Conservation (phyloP, 2,113 vertebrate species). For the Saccopteryx bilineata region DNA sequence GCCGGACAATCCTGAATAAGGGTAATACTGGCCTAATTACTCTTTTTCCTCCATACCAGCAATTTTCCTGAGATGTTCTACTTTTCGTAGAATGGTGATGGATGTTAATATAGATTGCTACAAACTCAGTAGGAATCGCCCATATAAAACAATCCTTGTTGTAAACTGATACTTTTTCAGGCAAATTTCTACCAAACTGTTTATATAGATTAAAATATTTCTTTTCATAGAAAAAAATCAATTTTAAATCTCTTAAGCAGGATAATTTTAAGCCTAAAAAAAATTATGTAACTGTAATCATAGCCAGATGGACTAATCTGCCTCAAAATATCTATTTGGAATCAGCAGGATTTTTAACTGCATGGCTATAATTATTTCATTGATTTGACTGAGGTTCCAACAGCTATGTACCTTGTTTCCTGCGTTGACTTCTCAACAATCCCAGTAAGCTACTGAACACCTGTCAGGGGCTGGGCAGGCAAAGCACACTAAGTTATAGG, state of each 20-base stretch:
- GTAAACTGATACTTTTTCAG: slow-evolving; percentile 38
- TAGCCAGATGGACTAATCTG: not conserved
- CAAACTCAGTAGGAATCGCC: not conserved
- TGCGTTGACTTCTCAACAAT: not conserved
- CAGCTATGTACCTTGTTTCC: not conserved
- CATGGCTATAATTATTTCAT: slow-evolving; percentile 68
- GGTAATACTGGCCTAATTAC: not conserved
- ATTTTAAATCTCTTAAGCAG: slow-evolving; percentile 47
- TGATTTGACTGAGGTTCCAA: slow-evolving; percentile 52
- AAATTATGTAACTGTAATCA: not conserved
- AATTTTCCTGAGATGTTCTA: not conserved
- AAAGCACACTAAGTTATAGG: not conserved
- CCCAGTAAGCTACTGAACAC: slow-evolving; percentile 45
- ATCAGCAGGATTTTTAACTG: slow-evolving; percentile 43
- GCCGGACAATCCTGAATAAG: not conserved
- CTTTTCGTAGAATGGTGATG: not conserved
- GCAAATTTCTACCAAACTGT: not conserved
- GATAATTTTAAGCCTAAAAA: slow-evolving; percentile 54
- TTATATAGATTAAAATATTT: not conserved
- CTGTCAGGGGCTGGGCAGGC: not conserved
- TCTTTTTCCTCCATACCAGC: not conserved
- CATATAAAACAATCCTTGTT: slow-evolving; percentile 3
- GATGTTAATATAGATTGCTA: not conserved
- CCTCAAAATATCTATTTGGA: slow-evolving; percentile 68
- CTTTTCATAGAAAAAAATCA: slow-evolving; percentile 32